Percentiles rank a stretch among this genome's conserved stretches.
Conservation (phyloP, 1,140 invertebrate species). For the Drosophila paulistorum region DNA sequence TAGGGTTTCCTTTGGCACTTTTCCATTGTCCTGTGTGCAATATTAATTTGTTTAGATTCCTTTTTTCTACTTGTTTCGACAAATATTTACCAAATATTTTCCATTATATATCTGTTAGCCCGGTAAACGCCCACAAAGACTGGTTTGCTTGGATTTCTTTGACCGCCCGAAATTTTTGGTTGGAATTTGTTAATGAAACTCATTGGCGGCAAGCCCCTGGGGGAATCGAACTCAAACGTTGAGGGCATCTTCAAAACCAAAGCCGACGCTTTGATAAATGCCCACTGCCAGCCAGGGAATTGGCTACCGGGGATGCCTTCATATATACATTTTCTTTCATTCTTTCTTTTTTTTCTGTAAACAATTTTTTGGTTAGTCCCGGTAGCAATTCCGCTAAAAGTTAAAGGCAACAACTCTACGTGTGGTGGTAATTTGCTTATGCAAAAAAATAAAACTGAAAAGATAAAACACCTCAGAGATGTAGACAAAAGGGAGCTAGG, state of each 20-base stretch:
- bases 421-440: slow-evolving; percentile 61
- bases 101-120: slow-evolving; percentile 44
- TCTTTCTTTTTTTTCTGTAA: background rate
- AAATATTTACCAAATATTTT: slow-evolving; percentile 80
- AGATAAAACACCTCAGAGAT: slow-evolving; percentile 19
- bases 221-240: slow-evolving; percentile 32
- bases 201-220: slow-evolving; percentile 41
- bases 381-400: slow-evolving; percentile 80
- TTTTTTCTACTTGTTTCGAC: slow-evolving; percentile 31
- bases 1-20: slow-evolving; percentile 27
- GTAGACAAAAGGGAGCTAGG: slow-evolving; percentile 31
- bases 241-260: slow-evolving; percentile 58
- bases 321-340: slow-evolving; percentile 8
- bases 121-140: slow-evolving; percentile 17
- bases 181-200: slow-evolving; percentile 64
- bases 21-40: slow-evolving; percentile 42
- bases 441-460: slow-evolving; percentile 30
- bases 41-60: slow-evolving; percentile 15
- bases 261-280: slow-evolving; percentile 73
- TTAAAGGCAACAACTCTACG: slow-evolving; percentile 14
- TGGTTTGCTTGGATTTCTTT: slow-evolving; percentile 29
- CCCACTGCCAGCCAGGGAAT: slow-evolving; percentile 43
- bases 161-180: slow-evolving; percentile 46
- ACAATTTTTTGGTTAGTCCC: slow-evolving; percentile 15
- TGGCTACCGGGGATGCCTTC: slow-evolving; percentile 59